These are phyloP conservation scores for Apamea crenata DNA, from an alignment of 2,888 invertebrate species.

Conservation along the genomic window DNA sequence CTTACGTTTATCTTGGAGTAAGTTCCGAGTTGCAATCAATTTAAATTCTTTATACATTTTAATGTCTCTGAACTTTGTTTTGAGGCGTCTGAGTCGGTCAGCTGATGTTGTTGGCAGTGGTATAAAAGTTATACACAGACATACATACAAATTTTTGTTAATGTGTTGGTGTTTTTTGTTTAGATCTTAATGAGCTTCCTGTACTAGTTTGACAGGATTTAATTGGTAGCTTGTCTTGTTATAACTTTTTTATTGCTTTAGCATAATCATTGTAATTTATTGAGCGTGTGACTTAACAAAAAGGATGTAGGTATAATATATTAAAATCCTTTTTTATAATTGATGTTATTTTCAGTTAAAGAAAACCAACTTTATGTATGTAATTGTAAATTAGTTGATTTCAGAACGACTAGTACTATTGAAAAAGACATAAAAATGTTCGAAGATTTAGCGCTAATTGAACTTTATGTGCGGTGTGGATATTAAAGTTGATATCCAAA, in stretches of 20 bases:
- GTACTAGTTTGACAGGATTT: constrained; percentile 53
- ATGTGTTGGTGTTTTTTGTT: constrained; percentile 40
- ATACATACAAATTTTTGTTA: neutral
- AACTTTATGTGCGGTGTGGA: neutral
- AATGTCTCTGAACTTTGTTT: constrained; percentile 42
- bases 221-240: constrained; percentile 58
- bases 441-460: neutral
- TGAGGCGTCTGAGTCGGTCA: constrained; percentile 28
- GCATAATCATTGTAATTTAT: constrained; percentile 54
- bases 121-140: neutral
- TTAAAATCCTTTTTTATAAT: neutral
- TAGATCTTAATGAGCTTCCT: constrained; percentile 55
- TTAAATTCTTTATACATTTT: constrained; percentile 64
- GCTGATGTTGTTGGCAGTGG: constrained; percentile 36
- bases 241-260: constrained; percentile 36
- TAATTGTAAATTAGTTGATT: too few relatives aligned
- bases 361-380: too few relatives aligned
- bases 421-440: neutral
- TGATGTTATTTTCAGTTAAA: too few relatives aligned
- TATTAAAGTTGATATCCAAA: neutral
- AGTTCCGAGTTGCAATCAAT: constrained; percentile 63
- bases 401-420: neutral
- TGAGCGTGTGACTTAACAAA: constrained; percentile 37
- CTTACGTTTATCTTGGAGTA: constrained; percentile 61
- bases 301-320: constrained; percentile 19